Evolutionary conservation across 2,113 vertebrate genomes (phyloP), one percentile per base, ranked within the genome.

Genomic region (Jaculus jaculus): DNA sequence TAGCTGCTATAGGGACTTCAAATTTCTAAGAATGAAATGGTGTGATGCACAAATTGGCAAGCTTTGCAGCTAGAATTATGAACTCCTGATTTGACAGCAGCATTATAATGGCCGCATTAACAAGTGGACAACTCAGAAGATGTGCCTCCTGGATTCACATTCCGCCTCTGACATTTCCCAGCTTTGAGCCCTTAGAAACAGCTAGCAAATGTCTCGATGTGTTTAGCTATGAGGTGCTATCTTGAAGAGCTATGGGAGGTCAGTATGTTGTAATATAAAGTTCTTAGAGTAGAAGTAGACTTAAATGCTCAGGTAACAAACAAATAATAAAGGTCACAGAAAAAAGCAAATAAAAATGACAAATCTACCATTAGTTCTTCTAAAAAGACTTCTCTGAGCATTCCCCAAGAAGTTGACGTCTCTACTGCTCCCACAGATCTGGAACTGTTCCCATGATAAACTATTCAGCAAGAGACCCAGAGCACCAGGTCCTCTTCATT

Each of bases 201-300:
- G 73, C 84, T 82, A 87, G 42, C 81, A 88, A 87, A 23, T 32
- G 13, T 24, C 5, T 63, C 68, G 75, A 34, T 88, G 78, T 58
- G 63, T 69, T 84, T n/a, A 90, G 21, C 30, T 82, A 60, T 83
- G 30, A 93, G 92, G 58, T 60, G 21, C 4, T 88, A 92, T 86
- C 39, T 71, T 37, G 83, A 90, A 93, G 18, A 24, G 24, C 39
- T 87, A 3, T 75, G 30, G 89, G 11, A 15, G 71, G 69, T 92
- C 71, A 90, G 71, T 78, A 5, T 32, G 1, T 54, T 87, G 80
- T 16, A 84, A 68, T 9, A 39, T 20, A 30, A 23, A 78, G 30
- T 39, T 17, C 17, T 86, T 94, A 83, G 4, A 69, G 9, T 9
- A 85, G 42, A 12, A 66, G 4, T 26, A 84, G 18, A 58, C 18